Conservation (phyloP, 2,888 invertebrate species). For the Esperia sulphurella region DNA sequence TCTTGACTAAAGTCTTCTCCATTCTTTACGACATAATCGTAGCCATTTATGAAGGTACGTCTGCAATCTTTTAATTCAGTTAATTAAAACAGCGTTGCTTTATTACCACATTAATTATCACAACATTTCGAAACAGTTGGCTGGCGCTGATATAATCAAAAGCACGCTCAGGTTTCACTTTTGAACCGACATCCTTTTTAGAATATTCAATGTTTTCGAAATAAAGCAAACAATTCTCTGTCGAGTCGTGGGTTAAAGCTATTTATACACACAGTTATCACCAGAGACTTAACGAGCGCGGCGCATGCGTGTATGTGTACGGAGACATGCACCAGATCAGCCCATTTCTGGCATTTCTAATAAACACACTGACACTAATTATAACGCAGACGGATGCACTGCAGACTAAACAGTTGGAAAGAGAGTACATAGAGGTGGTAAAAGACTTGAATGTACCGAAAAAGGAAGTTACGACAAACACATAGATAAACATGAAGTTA, state of each 20-base stretch:
- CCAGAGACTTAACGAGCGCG: constrained; percentile 21
- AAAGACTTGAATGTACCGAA: constrained; percentile 3
- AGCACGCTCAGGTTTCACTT: constrained; percentile 4
- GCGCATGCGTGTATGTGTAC: constrained; percentile 12
- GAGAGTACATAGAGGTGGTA: neutral
- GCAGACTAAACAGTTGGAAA: constrained; percentile 5
- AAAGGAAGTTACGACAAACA: constrained; percentile 1
- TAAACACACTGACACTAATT: constrained; percentile 53
- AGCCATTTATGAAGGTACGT: neutral
- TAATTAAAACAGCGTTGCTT: neutral
- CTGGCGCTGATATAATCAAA: neutral
- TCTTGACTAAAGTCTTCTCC: too few relatives aligned
- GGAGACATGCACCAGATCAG: constrained; percentile 48
- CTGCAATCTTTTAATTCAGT: neutral
- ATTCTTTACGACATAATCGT: too few relatives aligned
- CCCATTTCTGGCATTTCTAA: constrained; percentile 37
- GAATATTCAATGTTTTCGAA: constrained; percentile 3
- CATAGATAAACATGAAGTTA: constrained; percentile 3
- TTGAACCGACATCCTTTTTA: constrained; percentile 3
- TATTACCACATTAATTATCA: neutral
- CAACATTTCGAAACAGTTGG: constrained; percentile 1
- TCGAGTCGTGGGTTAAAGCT: constrained; percentile 13
- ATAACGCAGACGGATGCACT: constrained; percentile 22
- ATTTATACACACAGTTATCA: constrained; percentile 38
- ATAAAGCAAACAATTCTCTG: constrained; percentile 5